A percentile compares a stretch with the other conserved stretches of the same genome.
Conservation (phyloP, 2,888 invertebrate species). For the Copidosoma aretas region DNA sequence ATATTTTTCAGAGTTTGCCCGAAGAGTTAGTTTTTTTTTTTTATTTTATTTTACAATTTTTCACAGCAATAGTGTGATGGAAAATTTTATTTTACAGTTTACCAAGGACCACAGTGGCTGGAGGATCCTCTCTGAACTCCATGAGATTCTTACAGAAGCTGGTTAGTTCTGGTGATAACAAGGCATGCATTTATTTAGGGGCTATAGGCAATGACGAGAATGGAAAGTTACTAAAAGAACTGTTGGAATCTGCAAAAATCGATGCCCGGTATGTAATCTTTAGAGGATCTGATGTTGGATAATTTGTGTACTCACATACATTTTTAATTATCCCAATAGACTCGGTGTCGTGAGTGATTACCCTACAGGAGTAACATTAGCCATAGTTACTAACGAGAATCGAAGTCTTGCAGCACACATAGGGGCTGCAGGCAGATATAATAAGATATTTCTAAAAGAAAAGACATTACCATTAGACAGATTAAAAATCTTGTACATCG, state of each 20-base stretch:
- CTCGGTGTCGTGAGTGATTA: conserved; percentile 54
- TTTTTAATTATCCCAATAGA: conserved; percentile 45
- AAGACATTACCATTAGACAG: conserved; percentile 48
- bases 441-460: conserved; percentile 50
- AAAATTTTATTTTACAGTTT: conserved; percentile 40
- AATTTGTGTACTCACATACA: conserved; percentile 2
- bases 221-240: conserved; percentile 52
- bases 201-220: conserved; percentile 58
- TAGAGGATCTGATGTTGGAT: not conserved
- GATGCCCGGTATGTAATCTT: conserved; percentile 50
- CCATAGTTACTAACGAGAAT: conserved; percentile 53
- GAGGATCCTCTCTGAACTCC: conserved; percentile 57
- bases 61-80: not conserved
- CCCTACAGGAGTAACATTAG: conserved; percentile 59
- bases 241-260: conserved; percentile 55
- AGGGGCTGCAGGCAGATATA: conserved; percentile 59
- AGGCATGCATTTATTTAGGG: conserved; percentile 52
- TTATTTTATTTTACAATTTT: not conserved
- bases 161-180: conserved; percentile 46
- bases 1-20: conserved; percentile 50
- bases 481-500: conserved; percentile 58
- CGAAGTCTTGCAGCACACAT: conserved; percentile 59
- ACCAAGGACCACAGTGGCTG: conserved; percentile 48
- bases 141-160: conserved; percentile 57
- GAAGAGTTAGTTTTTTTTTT: conserved; percentile 47